phyloP scores from a whole-genome alignment of 2,797 vertebrate genomes.

The Myotis pilosus region DNA sequence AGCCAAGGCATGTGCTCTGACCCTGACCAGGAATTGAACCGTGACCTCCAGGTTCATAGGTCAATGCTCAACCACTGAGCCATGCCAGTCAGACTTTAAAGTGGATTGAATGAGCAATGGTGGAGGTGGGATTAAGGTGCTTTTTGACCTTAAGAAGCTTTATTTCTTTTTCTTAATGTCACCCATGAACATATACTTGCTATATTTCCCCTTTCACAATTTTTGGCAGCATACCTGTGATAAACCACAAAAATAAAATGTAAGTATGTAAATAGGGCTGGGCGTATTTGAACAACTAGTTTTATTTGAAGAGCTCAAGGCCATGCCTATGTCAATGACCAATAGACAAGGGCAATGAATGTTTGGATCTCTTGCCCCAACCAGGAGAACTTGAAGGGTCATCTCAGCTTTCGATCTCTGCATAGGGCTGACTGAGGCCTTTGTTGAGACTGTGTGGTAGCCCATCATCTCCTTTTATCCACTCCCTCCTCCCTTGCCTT shows the following conservation, averaged over 20 bases:
- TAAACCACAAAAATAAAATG: not conserved
- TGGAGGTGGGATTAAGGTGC: too few relatives aligned
- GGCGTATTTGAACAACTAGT: not conserved
- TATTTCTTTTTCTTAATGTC: not conserved
- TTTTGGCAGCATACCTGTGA: not conserved
- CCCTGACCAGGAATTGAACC: too few relatives aligned
- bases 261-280: not conserved
- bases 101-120: not conserved
- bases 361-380: not conserved
- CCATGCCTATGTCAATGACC: not conserved
- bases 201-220: not conserved
- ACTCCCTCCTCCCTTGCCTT: not conserved
- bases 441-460: not conserved
- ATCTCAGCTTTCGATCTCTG: fast-evolving
- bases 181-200: not conserved
- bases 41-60: too few relatives aligned
- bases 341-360: not conserved
- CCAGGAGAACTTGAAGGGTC: not conserved
- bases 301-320: not conserved
- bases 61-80: too few relatives aligned
- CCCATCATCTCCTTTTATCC: fast-evolving
- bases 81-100: too few relatives aligned
- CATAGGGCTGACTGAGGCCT: fast-evolving
- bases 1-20: too few relatives aligned
- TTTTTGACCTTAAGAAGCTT: not conserved